Evolutionary conservation across 2,113 vertebrate genomes (phyloP), one percentile per base, ranked within the genome.

Genomic region (Zonotrichia leucophrys): DNA sequence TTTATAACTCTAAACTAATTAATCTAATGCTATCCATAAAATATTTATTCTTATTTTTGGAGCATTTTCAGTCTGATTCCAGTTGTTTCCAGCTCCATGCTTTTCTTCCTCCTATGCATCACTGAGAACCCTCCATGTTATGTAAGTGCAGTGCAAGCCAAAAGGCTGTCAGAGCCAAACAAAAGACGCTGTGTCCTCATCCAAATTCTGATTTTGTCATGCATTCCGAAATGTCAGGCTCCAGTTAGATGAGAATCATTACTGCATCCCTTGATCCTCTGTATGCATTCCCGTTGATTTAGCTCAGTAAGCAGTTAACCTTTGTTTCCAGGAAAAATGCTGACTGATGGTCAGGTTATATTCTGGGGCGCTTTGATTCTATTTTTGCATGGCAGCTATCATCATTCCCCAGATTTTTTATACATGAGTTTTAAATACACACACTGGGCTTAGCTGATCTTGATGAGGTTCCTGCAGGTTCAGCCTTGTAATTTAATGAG

Each of bases 21-120:
- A 6, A 87, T 79, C 66, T 75, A 95, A 66, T 56, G 30, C 31
- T 78, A 96, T 75, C 67, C 76, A 95, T 89, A 93, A 91, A 95
- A 83, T 53, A 75, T 56, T 63, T 92, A 39, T 92, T 78, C 31
- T 69, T 78, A 17, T 86, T 92, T 92, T 75, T 94, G 8, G 59
- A 92, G 4, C 16, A 49, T 97, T 94, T 95, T 90, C 53, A 33
- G 49, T 62, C 67, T 94, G 49, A 46, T 37, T 93, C 41, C 46
- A 35, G 5, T 66, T 55, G 11, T 60, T 83, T 50, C 69, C 55
- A 83, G n/a, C 47, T 95, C 68, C 85, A 69, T 58, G 75, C 24
- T 41, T 64, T 90, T 90, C 72, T 70, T 74, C 22, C 5, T 73
- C 13, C 23, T 75, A 41, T 66, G 39, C 52, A 66, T 14, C 62